These are phyloP conservation scores for Paratilapia polleni DNA, from an alignment of 2,113 vertebrate genomes.

Conservation along the genomic window DNA sequence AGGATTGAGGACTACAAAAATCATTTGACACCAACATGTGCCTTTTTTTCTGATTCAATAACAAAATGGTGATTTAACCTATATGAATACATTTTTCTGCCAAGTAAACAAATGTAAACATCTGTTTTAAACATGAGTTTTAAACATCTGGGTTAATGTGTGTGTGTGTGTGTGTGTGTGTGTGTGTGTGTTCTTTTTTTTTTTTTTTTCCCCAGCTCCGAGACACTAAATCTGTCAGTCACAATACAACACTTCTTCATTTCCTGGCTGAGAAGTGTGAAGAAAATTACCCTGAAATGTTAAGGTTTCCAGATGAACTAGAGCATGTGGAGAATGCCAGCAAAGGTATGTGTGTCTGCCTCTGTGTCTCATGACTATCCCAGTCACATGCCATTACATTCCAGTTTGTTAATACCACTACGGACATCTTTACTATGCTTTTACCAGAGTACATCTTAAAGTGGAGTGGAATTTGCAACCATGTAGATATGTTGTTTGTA, in stretches of 20 bases:
- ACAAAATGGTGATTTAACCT: not conserved
- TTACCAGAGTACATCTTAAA: not conserved
- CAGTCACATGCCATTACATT: not conserved
- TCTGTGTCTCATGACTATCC: not conserved
- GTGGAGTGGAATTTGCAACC: not conserved
- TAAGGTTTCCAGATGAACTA: constrained; percentile 94
- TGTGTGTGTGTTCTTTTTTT: not conserved
- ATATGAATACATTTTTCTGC: not conserved
- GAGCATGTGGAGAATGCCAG: constrained; percentile 93
- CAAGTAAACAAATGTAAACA: not conserved
- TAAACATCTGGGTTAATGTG: not conserved
- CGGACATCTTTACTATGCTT: not conserved
- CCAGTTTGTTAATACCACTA: not conserved
- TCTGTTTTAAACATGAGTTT: too few species aligned
- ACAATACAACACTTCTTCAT: constrained; percentile 91
- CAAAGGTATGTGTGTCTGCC: constrained; percentile 84
- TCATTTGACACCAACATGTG: not conserved
- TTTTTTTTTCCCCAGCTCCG: constrained; percentile 82
- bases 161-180: not conserved
- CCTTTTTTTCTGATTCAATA: not conserved
- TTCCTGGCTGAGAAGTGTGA: constrained; percentile 94
- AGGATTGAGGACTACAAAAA: not conserved
- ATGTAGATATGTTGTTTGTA: not conserved
- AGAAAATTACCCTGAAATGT: constrained; percentile 85
- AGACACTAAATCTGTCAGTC: constrained; percentile 94